Base-by-base conservation (phyloP, 1,140 invertebrate genomes). In the Drosophila carrolli region DNA sequence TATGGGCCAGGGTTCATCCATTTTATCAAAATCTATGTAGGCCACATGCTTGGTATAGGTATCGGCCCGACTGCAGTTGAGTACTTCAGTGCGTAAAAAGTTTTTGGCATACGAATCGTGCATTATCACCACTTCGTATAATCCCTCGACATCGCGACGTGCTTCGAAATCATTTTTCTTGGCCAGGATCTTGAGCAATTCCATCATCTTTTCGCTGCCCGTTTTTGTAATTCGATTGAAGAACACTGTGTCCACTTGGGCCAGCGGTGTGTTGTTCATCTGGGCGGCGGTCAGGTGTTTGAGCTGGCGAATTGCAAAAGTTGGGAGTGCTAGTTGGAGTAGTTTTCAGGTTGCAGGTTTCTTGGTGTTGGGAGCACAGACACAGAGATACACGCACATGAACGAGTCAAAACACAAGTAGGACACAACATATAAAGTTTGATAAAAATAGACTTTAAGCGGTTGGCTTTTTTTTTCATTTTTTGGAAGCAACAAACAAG, bases 211-310 rank as follows among this genome's bases (percentile, higher is more conserved):
- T 92, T 97, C 96, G 58, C 96, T 96, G 46, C 93, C 94, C 32
- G 97, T 96, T 93, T 98, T 98, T 1, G 97, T 97, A 13, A 98
- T 97, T 11, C 97, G 93, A 93, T 98, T 98, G 93, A 97, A 98
- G 93, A 98, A 97, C n/a, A 98, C 83, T 11, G 97, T 94, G 56
- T 97, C 94, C 47, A 95, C 94, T 68, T 94, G 94, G 1, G 96
- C 95, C 46, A 94, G 94, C 23, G 93, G 93, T 1, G 97, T 97
- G 86, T 97, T 97, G 93, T 98, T 97, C 40, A 97, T 90, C 93
- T 90, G 55, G 79, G 92, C 73, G 92, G 92, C 91, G 65, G 51
- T 84, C 62, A 91, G 72, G 59, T 83, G 65, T 51, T 66, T 54
- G 47, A 91, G 70, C 90, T 92, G 81, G 58, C 74, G 71, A 46